Evolutionary conservation across 2,797 vertebrate genomes (phyloP), one percentile per base, ranked within the genome.

Genomic region (Hippocampus kuda): DNA sequence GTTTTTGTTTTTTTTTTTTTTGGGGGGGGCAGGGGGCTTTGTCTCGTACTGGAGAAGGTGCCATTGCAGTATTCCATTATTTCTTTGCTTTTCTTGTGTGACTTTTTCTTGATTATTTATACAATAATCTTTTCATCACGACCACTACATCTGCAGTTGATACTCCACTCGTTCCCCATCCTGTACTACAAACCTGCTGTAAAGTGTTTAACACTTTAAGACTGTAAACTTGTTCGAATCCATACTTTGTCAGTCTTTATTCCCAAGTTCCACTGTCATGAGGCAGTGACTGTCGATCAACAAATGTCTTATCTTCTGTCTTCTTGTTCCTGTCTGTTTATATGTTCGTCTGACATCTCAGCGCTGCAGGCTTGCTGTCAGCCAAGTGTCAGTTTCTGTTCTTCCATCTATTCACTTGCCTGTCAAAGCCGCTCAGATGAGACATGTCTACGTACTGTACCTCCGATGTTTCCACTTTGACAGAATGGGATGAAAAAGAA

Each of bases 301-400:
- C 86, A 85, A 72, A 82, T 81, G 79, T 88, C 83, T 88, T 79
- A 84, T 88, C 80, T 85, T 61, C 60, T 57, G 24, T 77, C 83
- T 77, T 81, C 80, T 83, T 86, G 84, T 86, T 84, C 78, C 83
- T 87, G 84, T 87, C 83, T 86, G 83, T 89, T 86, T 87, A 82
- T 89, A 80, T 80, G 83, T 88, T 86, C 85, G 76, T 86, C 83
- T 86, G 82, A 83, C 83, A 77, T 67, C 85, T 83, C 84, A 73
- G 81, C 77, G 79, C 87, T 87, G 72, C 84, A 38, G 87, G 86
- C 84, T 85, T 86, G 86, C 89, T 88, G 87, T 89, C 88, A 89
- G 86, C 84, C 83, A 84, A 81, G 85, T 87, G 85, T 87, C 85
- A 81, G 73, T 85, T 84, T 89, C 83, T 87, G 80, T 87, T 89